Evolutionary conservation across 2,797 vertebrate genomes (phyloP), one percentile per base, ranked within the genome.

Genomic region (Malurus splendens): DNA sequence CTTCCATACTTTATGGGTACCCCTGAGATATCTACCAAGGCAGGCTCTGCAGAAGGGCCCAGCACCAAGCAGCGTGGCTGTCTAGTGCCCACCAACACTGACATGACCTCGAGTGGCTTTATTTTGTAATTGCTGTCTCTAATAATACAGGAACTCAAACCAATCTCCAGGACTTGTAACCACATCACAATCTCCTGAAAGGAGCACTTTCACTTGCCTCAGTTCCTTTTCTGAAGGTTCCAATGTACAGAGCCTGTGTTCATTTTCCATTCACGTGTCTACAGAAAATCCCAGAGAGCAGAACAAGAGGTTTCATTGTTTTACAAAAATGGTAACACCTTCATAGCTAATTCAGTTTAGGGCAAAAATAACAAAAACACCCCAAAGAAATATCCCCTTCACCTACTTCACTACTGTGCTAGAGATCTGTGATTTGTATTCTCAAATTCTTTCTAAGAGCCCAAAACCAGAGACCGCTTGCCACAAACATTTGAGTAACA

Each of bases 11-110:
- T 74, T 1, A 13, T 2, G 25, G 74, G 83, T 91, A 90, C 90
- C 87, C 83, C 57, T 90, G 90, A 74, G 64, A 52, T 76, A 38
- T 39, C 75, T 89, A 67, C 62, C 71, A 82, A 45, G 77, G 25
- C 77, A 93, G 64, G 42, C 74, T 84, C 50, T 92, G 74, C 27
- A 73, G 39, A 45, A 39, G 28, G 39, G 74, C 64, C 60, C 71
- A 78, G 77, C 56, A 79, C n/a, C 74, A 79, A 91, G 71, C 68
- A 84, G 64, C 0, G 0, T n/a, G 66, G 56, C 62, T 85, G 25
- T 8, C 41, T 20, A 67, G 41, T 44, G 84, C 72, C 57, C 56
- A 55, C 61, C 45, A 82, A 70, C 33, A 60, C 16, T 47, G 82
- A 23, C 61, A 12, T 20, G 70, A 61, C 66, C 70, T 87, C 0